These are phyloP conservation scores for Anguilla anguilla DNA, from an alignment of 2,797 vertebrate genomes.

Conservation along the genomic window DNA sequence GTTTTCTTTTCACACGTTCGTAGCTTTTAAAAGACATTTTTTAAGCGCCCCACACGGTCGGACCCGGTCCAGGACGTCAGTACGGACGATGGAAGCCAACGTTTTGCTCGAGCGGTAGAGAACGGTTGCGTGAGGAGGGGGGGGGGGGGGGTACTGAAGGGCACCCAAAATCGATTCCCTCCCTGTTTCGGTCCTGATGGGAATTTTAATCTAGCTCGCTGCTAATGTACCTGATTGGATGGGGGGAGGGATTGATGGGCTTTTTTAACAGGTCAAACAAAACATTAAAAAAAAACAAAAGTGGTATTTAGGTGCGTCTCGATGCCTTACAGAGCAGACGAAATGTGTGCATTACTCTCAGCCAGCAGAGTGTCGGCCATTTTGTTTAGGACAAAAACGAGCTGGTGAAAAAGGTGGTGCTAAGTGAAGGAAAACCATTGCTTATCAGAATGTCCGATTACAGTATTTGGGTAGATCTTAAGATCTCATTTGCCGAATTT, in stretches of 20 bases:
- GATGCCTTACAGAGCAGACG: not conserved
- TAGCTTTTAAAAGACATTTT: not conserved
- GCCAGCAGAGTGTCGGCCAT: not conserved
- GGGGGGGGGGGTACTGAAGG: not conserved
- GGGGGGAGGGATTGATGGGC: not conserved
- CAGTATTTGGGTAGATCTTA: not conserved
- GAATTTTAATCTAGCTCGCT: not conserved
- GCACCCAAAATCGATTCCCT: not conserved
- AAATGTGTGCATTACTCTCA: not conserved
- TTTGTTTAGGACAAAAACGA: not conserved
- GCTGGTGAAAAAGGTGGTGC: not conserved
- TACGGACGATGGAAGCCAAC: not conserved
- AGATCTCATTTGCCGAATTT: not conserved
- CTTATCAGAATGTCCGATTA: conserved; percentile 2
- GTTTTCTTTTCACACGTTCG: not conserved
- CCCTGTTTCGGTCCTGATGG: not conserved
- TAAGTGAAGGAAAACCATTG: not conserved
- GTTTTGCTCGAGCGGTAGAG: not conserved
- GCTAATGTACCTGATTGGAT: too few species aligned
- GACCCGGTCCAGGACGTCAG: not conserved
- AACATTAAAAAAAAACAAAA: not conserved
- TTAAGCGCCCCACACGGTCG: not conserved
- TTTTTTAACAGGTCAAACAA: conserved; percentile 8
- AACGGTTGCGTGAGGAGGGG: not conserved
- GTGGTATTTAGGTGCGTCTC: not conserved